These are phyloP conservation scores for Myiothlypis chrysogaster DNA, from an alignment of 2,797 vertebrate genomes.

Conservation along the genomic window DNA sequence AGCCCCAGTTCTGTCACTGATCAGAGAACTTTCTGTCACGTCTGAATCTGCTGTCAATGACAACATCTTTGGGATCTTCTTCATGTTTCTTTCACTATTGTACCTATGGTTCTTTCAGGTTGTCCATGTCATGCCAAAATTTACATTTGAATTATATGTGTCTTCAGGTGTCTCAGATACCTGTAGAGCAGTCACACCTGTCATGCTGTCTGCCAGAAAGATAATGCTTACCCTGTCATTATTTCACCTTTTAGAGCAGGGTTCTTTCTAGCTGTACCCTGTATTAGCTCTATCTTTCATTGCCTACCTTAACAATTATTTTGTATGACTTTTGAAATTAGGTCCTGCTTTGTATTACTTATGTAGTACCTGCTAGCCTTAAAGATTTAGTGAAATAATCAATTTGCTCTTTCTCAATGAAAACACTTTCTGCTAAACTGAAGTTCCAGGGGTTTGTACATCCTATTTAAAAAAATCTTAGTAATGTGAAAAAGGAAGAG, in stretches of 20 bases:
- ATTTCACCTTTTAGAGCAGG: background rate
- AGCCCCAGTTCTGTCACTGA: background rate
- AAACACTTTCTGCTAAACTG: background rate
- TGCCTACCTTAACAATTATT: background rate
- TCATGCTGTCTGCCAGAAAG: background rate
- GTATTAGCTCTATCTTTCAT: background rate
- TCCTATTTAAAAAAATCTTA: background rate
- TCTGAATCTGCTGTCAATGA: background rate
- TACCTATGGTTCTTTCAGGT: background rate
- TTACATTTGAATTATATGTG: background rate
- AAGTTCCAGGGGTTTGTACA: background rate
- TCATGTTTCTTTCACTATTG: rapidly evolving
- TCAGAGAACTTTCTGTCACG: background rate
- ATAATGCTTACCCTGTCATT: background rate
- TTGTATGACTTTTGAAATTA: background rate
- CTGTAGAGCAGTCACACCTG: background rate
- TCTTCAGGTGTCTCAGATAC: background rate
- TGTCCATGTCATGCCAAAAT: background rate
- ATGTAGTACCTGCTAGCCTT: background rate
- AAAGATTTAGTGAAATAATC: background rate
- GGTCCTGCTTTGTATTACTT: background rate
- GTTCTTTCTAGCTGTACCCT: background rate
- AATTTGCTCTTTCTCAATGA: background rate
- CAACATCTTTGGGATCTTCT: background rate
- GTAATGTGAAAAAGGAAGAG: background rate